A percentile compares a stretch with the other conserved stretches of the same genome.
Conservation (phyloP, 1,140 invertebrate species). For the Drosophila bipectinata region DNA sequence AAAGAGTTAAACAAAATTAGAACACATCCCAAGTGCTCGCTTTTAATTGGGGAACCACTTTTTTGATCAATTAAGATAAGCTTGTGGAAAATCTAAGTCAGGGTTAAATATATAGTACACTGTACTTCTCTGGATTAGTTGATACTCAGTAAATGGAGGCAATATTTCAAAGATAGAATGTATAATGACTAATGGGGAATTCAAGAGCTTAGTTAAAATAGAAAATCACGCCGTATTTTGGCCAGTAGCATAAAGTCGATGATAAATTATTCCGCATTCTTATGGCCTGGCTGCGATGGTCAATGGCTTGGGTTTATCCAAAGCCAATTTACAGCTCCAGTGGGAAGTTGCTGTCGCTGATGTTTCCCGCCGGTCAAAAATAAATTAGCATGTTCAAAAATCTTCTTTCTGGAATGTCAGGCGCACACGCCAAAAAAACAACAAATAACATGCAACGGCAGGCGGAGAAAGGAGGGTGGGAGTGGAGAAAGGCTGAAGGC, state of each 20-base stretch:
- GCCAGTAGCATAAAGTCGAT: neutral
- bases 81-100: constrained; percentile 27
- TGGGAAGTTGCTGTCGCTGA: constrained; percentile 21
- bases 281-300: constrained; percentile 13
- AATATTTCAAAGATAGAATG: too few relatives aligned
- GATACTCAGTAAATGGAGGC: neutral
- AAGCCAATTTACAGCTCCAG: constrained; percentile 15
- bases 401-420: constrained; percentile 23
- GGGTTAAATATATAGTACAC: neutral
- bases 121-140: too few relatives aligned
- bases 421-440: constrained; percentile 22
- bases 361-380: constrained; percentile 35
- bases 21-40: constrained; percentile 29
- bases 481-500: neutral
- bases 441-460: neutral
- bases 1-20: constrained; percentile 35
- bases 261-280: constrained; percentile 23
- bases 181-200: constrained; percentile 18
- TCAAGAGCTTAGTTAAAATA: neutral
- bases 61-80: constrained; percentile 35
- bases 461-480: constrained; percentile 3
- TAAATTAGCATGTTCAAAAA: constrained; percentile 42
- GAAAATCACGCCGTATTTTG: neutral
- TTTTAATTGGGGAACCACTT: constrained; percentile 23
- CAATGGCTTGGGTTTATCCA: constrained; percentile 28